Evolutionary conservation across 2,113 vertebrate species (phyloP).

Genomic region (Dipodomys ordii): DNA sequence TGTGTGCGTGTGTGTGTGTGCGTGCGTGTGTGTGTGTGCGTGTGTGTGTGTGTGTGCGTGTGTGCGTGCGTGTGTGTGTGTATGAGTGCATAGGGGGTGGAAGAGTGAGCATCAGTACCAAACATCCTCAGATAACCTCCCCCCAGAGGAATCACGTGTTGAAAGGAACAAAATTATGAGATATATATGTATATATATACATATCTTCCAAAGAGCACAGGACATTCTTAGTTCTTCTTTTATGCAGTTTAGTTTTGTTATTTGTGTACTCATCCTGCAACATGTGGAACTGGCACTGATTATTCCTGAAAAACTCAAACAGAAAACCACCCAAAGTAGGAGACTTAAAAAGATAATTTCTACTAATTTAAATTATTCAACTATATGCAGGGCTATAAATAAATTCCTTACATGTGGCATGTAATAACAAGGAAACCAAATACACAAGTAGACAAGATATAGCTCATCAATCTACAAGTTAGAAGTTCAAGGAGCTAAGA

Average conservation of each 20-base stretch:
- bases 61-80: background rate
- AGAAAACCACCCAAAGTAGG: background rate
- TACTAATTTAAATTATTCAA: background rate
- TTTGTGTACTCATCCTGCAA: background rate
- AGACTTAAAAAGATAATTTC: background rate
- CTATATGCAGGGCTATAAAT: background rate
- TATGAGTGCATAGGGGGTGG: too few species aligned
- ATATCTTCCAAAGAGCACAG: too few species aligned
- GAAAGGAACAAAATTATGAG: background rate
- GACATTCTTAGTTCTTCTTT: background rate
- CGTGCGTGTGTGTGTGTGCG: background rate
- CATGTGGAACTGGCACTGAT: background rate
- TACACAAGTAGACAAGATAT: background rate
- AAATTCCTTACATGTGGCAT: background rate
- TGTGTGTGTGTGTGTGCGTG: background rate
- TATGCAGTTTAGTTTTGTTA: background rate
- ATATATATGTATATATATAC: background rate
- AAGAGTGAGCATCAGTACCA: background rate
- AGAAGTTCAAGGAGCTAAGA: background rate
- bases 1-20: background rate
- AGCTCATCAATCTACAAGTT: background rate
- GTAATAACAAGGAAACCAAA: too few species aligned
- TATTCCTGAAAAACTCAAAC: background rate
- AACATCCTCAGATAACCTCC: background rate
- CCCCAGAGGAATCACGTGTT: background rate